A percentile compares a stretch with the other conserved stretches of the same genome.
phyloP scores from a whole-genome alignment of 2,113 vertebrate species.

The Tichodroma muraria region DNA sequence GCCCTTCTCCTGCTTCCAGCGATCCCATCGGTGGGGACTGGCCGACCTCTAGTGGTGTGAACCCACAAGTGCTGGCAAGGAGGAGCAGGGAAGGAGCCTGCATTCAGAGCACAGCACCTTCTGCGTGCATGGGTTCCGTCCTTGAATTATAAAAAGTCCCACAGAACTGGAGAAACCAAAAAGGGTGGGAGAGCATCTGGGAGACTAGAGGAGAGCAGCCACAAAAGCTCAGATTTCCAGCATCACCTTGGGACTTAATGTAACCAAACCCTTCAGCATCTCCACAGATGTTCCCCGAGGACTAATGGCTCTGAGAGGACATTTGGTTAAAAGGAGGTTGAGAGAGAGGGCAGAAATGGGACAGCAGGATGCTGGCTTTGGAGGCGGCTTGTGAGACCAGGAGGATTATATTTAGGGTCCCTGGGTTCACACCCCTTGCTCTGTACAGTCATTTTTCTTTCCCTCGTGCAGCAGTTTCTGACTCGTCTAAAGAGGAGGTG shows the following conservation, averaged over 20 bases:
- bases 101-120: background rate
- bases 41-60: conserved; percentile 58
- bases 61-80: background rate
- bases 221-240: background rate
- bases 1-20: background rate
- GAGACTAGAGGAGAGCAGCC: background rate
- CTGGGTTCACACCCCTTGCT: background rate
- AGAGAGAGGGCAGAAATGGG: background rate
- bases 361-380: background rate
- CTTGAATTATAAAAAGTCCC: background rate
- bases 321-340: background rate
- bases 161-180: background rate
- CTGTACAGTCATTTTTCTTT: background rate
- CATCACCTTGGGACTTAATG: background rate
- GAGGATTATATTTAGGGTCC: background rate
- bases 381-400: background rate
- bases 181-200: background rate
- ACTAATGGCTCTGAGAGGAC: background rate
- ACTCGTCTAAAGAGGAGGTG: background rate
- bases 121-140: fast-evolving
- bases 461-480: background rate
- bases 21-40: background rate
- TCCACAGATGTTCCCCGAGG: background rate
- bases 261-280: background rate
- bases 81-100: background rate